phyloP scores from a whole-genome alignment of 2,113 vertebrate genomes.

The Cardinalis cardinalis region DNA sequence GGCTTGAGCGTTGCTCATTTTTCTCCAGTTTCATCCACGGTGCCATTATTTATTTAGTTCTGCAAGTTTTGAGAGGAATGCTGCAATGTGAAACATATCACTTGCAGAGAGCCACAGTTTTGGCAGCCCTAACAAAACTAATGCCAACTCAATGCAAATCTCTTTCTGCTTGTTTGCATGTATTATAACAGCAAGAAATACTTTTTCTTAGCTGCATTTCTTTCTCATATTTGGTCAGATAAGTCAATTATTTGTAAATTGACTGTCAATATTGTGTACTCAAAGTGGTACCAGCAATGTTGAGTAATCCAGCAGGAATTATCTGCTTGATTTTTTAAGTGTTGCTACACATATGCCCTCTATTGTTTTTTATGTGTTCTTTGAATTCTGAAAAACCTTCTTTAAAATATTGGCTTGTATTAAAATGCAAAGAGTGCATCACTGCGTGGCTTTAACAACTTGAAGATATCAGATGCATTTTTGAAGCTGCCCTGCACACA shows the following conservation, averaged over 20 bases:
- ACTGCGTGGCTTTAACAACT: neutral
- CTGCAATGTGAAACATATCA: conserved; percentile 48
- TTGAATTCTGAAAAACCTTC: neutral
- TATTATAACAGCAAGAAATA: conserved; percentile 32
- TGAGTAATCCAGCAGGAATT: neutral
- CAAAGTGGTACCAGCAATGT: neutral
- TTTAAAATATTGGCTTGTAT: neutral
- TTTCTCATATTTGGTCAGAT: neutral
- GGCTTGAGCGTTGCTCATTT: conserved; percentile 7
- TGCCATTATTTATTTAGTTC: conserved; percentile 58
- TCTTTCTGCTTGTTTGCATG: conserved; percentile 37
- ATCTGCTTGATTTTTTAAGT: neutral
- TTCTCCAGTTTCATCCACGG: conserved; percentile 10
- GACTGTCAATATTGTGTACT: neutral
- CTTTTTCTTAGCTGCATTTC: neutral
- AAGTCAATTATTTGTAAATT: neutral
- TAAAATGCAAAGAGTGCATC: neutral
- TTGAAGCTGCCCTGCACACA: neutral
- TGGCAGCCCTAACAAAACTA: conserved; percentile 41
- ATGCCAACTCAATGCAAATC: conserved; percentile 52
- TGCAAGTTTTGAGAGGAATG: conserved; percentile 40
- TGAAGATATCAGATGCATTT: neutral
- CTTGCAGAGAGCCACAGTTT: conserved; percentile 38
- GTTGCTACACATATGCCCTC: neutral
- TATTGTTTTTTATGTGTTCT: neutral